A percentile compares a stretch with the other conserved stretches of the same genome.
These are phyloP conservation scores for Tragelaphus eurycerus DNA, from an alignment of 2,797 vertebrate species.

Conservation along the genomic window DNA sequence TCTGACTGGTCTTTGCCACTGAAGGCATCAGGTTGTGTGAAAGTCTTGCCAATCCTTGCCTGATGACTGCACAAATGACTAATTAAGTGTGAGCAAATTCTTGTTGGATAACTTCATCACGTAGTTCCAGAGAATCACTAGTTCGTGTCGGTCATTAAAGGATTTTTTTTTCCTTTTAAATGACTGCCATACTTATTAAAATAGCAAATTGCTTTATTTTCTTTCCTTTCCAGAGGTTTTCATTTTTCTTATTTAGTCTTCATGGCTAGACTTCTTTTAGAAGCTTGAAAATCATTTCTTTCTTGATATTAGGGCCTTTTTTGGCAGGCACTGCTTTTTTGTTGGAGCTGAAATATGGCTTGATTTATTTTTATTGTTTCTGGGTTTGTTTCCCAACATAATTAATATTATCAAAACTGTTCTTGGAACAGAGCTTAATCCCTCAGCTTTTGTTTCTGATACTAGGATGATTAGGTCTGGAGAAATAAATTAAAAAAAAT, in stretches of 20 bases:
- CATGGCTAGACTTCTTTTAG: not conserved
- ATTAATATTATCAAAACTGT: constrained; percentile 46
- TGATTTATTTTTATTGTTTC: constrained; percentile 59
- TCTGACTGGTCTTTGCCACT: constrained; percentile 70
- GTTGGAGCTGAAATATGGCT: constrained; percentile 22
- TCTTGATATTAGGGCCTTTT: not conserved
- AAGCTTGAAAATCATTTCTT: not conserved
- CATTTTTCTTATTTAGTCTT: constrained; percentile 26
- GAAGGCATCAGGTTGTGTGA: constrained; percentile 44
- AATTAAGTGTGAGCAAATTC: constrained; percentile 59
- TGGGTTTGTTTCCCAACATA: constrained; percentile 32
- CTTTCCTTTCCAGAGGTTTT: not conserved
- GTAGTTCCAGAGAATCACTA: not conserved
- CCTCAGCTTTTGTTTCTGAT: constrained; percentile 41
- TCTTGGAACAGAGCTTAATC: constrained; percentile 7
- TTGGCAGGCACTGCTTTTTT: not conserved
- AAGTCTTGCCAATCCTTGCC: constrained; percentile 48
- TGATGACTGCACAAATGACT: constrained; percentile 66
- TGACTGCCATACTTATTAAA: not conserved
- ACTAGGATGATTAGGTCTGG: constrained; percentile 20
- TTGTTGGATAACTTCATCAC: constrained; percentile 54
- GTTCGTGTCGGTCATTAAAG: not conserved
- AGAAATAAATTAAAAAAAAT: not conserved
- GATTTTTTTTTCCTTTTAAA: not conserved
- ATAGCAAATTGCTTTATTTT: not conserved